Evolutionary conservation across 2,113 vertebrate species (phyloP).

Genomic region (Mionectes macconnelli): DNA sequence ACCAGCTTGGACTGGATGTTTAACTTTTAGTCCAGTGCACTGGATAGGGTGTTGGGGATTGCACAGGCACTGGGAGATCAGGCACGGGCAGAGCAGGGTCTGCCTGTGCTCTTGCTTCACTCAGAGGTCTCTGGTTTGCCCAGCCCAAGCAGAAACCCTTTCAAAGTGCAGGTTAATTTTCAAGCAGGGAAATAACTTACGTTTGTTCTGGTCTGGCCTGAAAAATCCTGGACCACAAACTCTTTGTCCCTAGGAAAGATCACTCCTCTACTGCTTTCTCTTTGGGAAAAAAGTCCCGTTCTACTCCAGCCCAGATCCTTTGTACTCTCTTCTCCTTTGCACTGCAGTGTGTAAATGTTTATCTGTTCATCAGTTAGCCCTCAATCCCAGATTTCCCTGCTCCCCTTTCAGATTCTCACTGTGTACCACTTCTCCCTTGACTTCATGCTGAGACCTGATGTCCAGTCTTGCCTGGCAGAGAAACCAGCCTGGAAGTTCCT

Average conservation of each 20-base stretch:
- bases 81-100: not conserved
- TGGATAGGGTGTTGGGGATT: not conserved
- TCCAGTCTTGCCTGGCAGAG: not conserved
- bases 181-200: not conserved
- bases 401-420: not conserved
- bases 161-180: not conserved
- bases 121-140: not conserved
- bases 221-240: not conserved
- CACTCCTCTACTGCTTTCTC: not conserved
- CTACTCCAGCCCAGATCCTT: not conserved
- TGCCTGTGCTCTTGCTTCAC: not conserved
- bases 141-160: not conserved
- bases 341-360: not conserved
- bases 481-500: slow-evolving; percentile 4
- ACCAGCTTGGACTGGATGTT: not conserved
- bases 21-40: not conserved
- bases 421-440: not conserved
- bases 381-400: not conserved
- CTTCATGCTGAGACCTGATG: not conserved
- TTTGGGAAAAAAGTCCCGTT: not conserved
- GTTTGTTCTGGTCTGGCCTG: not conserved
- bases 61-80: not conserved
- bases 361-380: not conserved
- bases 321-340: not conserved
- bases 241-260: not conserved